Base-by-base conservation (phyloP, 2,797 vertebrate genomes). In the Schizopygopsis pylzovi region DNA sequence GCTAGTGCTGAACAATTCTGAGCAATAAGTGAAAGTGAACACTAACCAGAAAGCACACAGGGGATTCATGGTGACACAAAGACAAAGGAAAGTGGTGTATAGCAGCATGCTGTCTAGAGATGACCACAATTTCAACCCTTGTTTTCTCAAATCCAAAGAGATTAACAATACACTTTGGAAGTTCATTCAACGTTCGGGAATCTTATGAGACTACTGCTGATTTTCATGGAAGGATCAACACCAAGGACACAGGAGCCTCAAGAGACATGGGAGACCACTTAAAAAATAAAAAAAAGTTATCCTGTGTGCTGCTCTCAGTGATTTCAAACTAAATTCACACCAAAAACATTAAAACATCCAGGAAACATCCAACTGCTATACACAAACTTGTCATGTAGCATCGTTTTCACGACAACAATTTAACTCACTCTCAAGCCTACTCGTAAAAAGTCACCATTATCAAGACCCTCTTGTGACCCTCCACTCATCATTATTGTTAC, bases 131-230 rank as follows among this genome's bases (percentile, higher is more conserved):
- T 80, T 79, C 52, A 72, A 45, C 54, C 52, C 52, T 65, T 84
- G 73, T 78, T 78, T 78, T 78, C 61, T 68, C 10, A 70, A 84
- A 84, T 70, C 37, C 65, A 37, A 79, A 71, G 83, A 70, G 63
- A 79, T 70, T 43, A 68, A 79, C 75, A 84, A 84, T 59, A 70
- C 75, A 59, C 61, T 70, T 70, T 28, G 49, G 8, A 85, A 85
- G 83, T 85, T 85, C 65, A 79, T 70, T 1, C 65, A 71, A 12
- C 25, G 12, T 84, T 79, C 75, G 67, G 82, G 47, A 71, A 71
- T 70, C n/a, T 37, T 47, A 28, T n/a, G 33, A 78, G n/a, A 33
- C 47, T 67, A 18, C 10, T 37, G 78, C 13, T 63, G 22, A 77
- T 68, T 77, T 79, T 77, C 33, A 25, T 15, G 45, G 7, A 76